Percentiles rank a stretch among this genome's conserved stretches.
Conservation (phyloP, 2,888 invertebrate species). For the Diaprepes abbreviatus region DNA sequence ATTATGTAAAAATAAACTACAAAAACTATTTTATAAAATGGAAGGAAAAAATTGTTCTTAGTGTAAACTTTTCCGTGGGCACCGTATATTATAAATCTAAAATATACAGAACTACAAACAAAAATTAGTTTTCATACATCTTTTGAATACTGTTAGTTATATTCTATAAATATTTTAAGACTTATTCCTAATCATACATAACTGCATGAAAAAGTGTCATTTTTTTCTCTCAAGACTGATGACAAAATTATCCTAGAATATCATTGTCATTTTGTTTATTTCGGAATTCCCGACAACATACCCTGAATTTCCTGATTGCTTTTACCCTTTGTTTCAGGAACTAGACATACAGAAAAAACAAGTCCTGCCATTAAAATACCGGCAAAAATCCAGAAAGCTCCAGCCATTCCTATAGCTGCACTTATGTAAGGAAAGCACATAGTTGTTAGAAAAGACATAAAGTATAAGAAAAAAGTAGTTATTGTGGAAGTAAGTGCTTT, state of each 20-base stretch:
- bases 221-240: background rate
- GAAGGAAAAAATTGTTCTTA: too few relatives aligned
- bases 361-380: constrained; percentile 34
- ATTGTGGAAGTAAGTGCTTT: constrained; percentile 73
- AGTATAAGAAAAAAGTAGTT: constrained; percentile 43
- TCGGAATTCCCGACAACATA: constrained; percentile 28
- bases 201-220: too few relatives aligned
- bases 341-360: constrained; percentile 40
- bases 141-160: too few relatives aligned
- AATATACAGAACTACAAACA: too few relatives aligned
- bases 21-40: too few relatives aligned
- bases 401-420: constrained; percentile 45
- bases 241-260: background rate
- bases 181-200: too few relatives aligned
- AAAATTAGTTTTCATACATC: too few relatives aligned
- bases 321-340: constrained; percentile 54
- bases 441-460: constrained; percentile 48
- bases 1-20: too few relatives aligned
- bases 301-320: constrained; percentile 49
- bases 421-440: constrained; percentile 50
- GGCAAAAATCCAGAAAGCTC: constrained; percentile 52
- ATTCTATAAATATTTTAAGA: too few relatives aligned
- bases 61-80: too few relatives aligned
- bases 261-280: background rate
- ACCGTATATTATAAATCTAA: too few relatives aligned